Evolutionary conservation across 1,140 invertebrate species (phyloP), one percentile per base, ranked within the genome.

Genomic region (Drosophila lini): DNA sequence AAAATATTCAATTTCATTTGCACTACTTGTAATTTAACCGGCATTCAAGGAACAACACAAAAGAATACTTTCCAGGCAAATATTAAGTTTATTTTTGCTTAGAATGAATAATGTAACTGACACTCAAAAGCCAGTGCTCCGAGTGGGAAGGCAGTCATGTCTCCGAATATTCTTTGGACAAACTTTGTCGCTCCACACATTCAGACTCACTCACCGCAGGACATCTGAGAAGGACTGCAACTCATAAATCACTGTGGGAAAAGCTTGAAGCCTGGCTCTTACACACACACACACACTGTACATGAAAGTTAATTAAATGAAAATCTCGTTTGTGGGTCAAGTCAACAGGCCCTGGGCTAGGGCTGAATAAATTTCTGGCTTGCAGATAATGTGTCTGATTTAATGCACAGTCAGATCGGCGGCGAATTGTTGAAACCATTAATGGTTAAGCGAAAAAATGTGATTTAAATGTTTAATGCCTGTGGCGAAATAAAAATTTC

Each of bases 251-350:
- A 71, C 52, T 48, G 69, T n/a, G 19, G 65, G 15, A 44, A 47
- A 42, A 58, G 73, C 73, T 65, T 48, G 45, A 38, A 75, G 71
- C 71, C 50, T 38, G 45, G 28, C 34, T 10, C 47, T 22, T 11
- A 10, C 19, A 45, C 59, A 58, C 65, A 50, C 38, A 40, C 15
- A 40, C 15, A 40, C 13, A 16, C 5, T 28, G 10, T 48, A 34
- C 40, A 73, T 61, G 57, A 74, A 74, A 74, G 64, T 82, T 75
- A 85, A 86, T 85, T 86, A 81, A 85, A 81, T 67, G 52, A 60
- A 69, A 78, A 81, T 60, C 75, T 57, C 48, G 38, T 50, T 78
- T 41, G 36, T 53, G 22, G 50, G 36, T 58, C 45, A 67, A 67
- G 57, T 57, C 52, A 60, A 59, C 53, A 50, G 22, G 45, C 16